Evolutionary conservation across 2,888 invertebrate genomes (phyloP).

Genomic region (Thymelicus sylvestris): DNA sequence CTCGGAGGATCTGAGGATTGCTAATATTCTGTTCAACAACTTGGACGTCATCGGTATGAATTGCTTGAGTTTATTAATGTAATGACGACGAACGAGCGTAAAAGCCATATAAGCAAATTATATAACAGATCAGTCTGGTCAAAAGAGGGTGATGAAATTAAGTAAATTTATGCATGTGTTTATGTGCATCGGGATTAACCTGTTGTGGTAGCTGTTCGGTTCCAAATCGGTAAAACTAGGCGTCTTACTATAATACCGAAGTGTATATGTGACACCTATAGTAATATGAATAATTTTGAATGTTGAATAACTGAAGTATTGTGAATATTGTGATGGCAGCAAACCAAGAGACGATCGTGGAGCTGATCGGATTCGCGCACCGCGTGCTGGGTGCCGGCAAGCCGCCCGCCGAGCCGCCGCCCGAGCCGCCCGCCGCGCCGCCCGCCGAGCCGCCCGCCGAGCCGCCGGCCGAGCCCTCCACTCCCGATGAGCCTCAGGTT

Average conservation of each 20-base stretch:
- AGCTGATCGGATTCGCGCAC: slow-evolving; percentile 94
- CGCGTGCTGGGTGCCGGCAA: slow-evolving; percentile 79
- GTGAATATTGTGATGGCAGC: slow-evolving; percentile 80
- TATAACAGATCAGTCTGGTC: no score
- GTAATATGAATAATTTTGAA: no score
- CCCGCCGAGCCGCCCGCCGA: slow-evolving; percentile 50
- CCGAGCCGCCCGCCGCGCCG: slow-evolving; percentile 47
- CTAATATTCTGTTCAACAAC: slow-evolving; percentile 96
- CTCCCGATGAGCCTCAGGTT: slow-evolving; percentile 39
- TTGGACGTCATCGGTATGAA: slow-evolving; percentile 94
- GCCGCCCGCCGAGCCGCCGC: slow-evolving; percentile 52
- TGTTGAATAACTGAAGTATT: slow-evolving; percentile 26
- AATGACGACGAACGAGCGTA: no score
- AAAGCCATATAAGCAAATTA: no score
- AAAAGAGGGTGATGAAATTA: no score
- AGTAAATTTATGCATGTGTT: no score
- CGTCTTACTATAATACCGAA: no score
- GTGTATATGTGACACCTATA: no score
- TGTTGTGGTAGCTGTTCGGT: no score
- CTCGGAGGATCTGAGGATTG: slow-evolving; percentile 87
- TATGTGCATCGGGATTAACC: no score
- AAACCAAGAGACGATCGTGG: slow-evolving; percentile 97
- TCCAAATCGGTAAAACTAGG: no score
- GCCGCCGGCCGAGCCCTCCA: slow-evolving; percentile 49
- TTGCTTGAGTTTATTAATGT: not conserved